These are phyloP conservation scores for Balaeniceps rex DNA, from an alignment of 2,113 vertebrate genomes.

Conservation along the genomic window DNA sequence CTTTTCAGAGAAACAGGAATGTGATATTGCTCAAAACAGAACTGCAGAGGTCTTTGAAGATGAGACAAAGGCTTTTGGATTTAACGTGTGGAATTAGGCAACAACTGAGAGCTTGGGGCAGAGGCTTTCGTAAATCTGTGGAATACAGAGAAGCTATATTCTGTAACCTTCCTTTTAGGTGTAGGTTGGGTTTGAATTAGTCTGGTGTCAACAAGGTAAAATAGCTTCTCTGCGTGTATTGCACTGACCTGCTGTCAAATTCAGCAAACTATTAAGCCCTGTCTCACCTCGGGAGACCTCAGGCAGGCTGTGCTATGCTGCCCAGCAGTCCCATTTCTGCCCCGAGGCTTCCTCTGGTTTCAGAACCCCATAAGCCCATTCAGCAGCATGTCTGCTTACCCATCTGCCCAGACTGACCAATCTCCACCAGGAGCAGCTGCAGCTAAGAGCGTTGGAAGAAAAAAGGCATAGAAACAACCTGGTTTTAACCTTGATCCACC, in stretches of 20 bases:
- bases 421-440: neutral
- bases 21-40: neutral
- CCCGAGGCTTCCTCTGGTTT: neutral
- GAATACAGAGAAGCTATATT: neutral
- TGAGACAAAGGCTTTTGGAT: neutral
- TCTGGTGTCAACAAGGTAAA: neutral
- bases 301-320: neutral
- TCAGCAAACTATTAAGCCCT: neutral
- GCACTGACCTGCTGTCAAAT: neutral
- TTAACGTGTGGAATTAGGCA: neutral
- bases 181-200: neutral
- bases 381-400: neutral
- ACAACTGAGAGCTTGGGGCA: neutral
- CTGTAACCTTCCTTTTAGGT: neutral
- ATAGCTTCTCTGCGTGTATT: neutral
- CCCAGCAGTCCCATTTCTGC: neutral
- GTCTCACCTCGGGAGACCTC: rapidly evolving
- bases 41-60: neutral
- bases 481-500: neutral
- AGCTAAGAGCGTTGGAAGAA: neutral
- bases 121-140: neutral
- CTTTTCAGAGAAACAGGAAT: neutral
- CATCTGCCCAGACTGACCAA: neutral
- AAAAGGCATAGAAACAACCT: neutral
- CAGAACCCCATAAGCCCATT: neutral